Base-by-base conservation (phyloP, 2,113 vertebrate species). In the Crotophaga sulcirostris region DNA sequence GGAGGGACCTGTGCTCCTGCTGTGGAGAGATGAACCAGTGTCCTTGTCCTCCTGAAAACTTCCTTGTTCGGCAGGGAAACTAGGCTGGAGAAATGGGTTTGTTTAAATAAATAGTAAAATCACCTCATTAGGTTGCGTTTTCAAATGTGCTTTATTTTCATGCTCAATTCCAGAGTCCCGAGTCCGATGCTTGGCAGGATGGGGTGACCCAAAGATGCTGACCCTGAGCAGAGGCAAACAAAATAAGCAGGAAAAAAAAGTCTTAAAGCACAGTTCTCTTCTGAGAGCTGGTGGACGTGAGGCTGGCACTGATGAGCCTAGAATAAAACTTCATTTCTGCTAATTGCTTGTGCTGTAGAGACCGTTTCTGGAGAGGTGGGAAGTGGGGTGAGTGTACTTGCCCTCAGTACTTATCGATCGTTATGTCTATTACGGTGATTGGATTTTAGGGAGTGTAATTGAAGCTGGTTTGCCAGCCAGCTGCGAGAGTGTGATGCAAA, bases 391-490 rank as follows among this genome's bases (percentile, higher is more conserved):
- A 14, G 33, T 64, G 45, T 14, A 11, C n/a, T 15, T 60, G 91
- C 69, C 76, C 86, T 74, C 2, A 0, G 49, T 84, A 9, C 19
- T 79, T 51, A 76, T 54, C 70, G 93, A 95, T 83, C 66, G 0
- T 16, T 5, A 0, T 24, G 69, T 31, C 69, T 78, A 3, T 69
- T 5, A 1, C n/a, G 0, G 0, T 26, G 70, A 38, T 55, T 75
- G 81, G 36, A 10, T 79, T 79, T 70, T 21, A 11, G 85, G 88
- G 76, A 31, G 6, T n/a, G 75, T 29, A 44, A 20, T 28, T 84
- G 49, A 42, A 23, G 84, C 38, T 7, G 56, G 12, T 62, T 85
- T 84, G 13, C 38, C 81, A 55, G 78, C 38, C 47, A 38, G 2
- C 44, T 44, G 45, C 2, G 5, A 33, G 52, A 11, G n/a, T 1